Base-by-base conservation (phyloP, 2,797 vertebrate genomes). In the Lateolabrax maculatus region DNA sequence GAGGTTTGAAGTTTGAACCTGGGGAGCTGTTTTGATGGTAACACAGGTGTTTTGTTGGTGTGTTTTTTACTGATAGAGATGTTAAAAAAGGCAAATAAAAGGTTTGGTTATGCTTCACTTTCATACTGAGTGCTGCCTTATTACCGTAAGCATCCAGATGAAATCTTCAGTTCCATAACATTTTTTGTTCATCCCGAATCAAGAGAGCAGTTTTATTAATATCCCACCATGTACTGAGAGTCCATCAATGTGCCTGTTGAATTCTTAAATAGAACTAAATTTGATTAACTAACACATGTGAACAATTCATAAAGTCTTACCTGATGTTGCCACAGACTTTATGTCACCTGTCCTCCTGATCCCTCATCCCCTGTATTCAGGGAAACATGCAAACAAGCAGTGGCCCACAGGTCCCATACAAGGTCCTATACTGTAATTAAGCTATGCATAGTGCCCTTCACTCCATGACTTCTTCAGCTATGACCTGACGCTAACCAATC, bases 401-500 rank as follows among this genome's bases (percentile, higher is more conserved):
- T 1, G 57, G 79, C 75, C 49, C 72, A 43, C 39, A 36, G 69
- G 75, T 78, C 49, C n/a, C 31, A 3, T 27, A 25, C 23, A 51
- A 64, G 51, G 58, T 71, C 67, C 79, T 78, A 31, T 78, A 46
- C 73, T 84, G 49, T 92, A 92, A 93, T 94, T 89, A 93, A 88
- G 70, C 75, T 44, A 51, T 27, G 68, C 67, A 37, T 58, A 19
- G 76, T 85, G 84, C 69, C 89, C 85, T 93, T 93, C 87, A 85
- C 85, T 91, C 52, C 27, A 29, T 80, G 84, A 87, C 85, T 91
- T 87, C 81, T 70, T 76, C 34, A 46, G 82, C 81, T 91, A 67
- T 67, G 81, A 88, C 87, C 79, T 66, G 66, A 73, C 43, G 43
- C 84, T 70, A 84, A 87, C 89, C 89, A 93, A 91, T 91, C 90